Evolutionary conservation across 1,140 invertebrate species (phyloP).

Genomic region (Calephelis virginiensis): DNA sequence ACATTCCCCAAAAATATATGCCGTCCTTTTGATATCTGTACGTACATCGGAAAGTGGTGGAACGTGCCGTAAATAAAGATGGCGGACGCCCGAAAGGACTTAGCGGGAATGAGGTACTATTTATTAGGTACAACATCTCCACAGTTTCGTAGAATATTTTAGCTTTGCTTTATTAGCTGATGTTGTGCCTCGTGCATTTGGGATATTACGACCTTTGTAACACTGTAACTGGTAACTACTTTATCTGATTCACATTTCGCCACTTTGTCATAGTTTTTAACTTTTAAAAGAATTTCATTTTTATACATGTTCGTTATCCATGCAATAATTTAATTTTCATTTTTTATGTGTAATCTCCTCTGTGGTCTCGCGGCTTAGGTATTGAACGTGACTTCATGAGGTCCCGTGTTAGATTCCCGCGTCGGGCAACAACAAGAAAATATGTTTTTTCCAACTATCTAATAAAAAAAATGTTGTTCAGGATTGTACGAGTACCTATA

Average conservation of each 20-base stretch:
- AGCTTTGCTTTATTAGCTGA: conserved; percentile 27
- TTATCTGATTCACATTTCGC: conserved; percentile 5
- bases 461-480: too few species aligned
- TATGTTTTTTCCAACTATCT: too few species aligned
- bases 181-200: conserved; percentile 19
- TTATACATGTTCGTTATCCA: background rate
- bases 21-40: conserved; percentile 29
- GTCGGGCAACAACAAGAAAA: too few species aligned
- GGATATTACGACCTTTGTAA: conserved; percentile 19
- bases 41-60: conserved; percentile 42
- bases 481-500: too few species aligned
- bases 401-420: too few species aligned
- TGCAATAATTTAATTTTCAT: background rate
- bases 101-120: conserved; percentile 47
- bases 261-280: background rate
- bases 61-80: conserved; percentile 66
- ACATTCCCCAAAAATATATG: too few species aligned
- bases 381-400: too few species aligned
- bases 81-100: conserved; percentile 43
- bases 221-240: background rate
- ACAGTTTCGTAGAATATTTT: conserved; percentile 35
- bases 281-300: background rate
- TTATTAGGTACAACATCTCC: conserved; percentile 45
- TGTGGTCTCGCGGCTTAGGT: too few species aligned
- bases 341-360: too few species aligned